Conservation (phyloP, 1,140 invertebrate genomes). For the Cyclargus thomasi region DNA sequence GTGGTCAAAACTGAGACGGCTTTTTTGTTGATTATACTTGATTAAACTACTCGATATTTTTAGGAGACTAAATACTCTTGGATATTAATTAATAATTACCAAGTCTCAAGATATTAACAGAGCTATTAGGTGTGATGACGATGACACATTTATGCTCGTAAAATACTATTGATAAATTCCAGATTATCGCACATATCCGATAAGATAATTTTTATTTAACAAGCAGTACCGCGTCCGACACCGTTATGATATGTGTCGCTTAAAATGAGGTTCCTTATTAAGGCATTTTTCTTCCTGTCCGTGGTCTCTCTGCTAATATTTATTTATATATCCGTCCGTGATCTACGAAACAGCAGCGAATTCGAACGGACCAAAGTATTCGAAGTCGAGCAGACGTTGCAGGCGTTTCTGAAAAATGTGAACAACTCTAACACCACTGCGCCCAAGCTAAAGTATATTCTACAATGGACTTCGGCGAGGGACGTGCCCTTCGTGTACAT, state of each 20-base stretch:
- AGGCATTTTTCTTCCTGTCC: neutral
- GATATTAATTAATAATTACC: neutral
- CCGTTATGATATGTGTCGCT: neutral
- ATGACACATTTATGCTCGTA: neutral
- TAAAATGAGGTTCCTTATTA: neutral
- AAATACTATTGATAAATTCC: neutral
- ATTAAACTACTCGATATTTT: too few species aligned
- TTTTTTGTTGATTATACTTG: too few species aligned
- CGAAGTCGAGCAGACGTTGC: neutral
- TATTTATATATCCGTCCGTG: neutral
- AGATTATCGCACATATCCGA: constrained; percentile 2
- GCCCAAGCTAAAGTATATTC: constrained; percentile 41
- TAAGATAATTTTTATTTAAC: constrained; percentile 5
- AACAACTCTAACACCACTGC: neutral
- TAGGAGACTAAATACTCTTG: neutral
- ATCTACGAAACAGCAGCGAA: neutral
- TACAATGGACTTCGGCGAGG: constrained; percentile 41
- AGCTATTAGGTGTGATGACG: neutral
- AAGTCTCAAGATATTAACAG: neutral
- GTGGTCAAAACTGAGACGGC: too few species aligned
- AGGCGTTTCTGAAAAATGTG: neutral
- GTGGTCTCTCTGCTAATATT: neutral
- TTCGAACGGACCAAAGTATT: neutral
- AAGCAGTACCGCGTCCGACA: neutral
- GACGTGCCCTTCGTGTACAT: constrained; percentile 46